Percentiles rank a stretch among this genome's conserved stretches.
phyloP scores from a whole-genome alignment of 2,113 vertebrate species.

The Chiloscyllium plagiosum region DNA sequence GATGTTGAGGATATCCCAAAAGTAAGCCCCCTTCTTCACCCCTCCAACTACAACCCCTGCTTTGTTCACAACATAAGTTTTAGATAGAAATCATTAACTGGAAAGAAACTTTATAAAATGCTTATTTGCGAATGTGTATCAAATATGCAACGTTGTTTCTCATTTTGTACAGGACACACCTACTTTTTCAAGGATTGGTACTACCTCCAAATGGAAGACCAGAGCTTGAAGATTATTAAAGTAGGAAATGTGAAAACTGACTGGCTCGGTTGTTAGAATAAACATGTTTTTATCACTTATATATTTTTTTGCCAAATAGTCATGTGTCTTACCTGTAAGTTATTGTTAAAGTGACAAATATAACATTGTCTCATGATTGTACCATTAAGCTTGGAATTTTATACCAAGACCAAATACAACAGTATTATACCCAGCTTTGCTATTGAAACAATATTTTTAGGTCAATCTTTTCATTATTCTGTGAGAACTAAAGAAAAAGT shows the following conservation, averaged over 20 bases:
- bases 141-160: conserved; percentile 33
- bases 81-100: background rate
- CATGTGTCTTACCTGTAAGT: conserved; percentile 41
- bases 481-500: conserved; percentile 55
- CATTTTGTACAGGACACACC: conserved; percentile 70
- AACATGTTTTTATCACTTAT: conserved; percentile 45
- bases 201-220: conserved; percentile 91
- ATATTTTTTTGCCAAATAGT: conserved; percentile 43
- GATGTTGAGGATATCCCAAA: background rate
- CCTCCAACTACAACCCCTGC: background rate
- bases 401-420: conserved; percentile 2
- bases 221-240: conserved; percentile 88
- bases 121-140: background rate
- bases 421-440: conserved; percentile 34
- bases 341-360: conserved; percentile 3
- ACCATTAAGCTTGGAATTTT: conserved; percentile 18
- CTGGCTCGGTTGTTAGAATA: conserved; percentile 86
- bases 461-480: conserved; percentile 50
- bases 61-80: background rate
- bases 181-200: conserved; percentile 93
- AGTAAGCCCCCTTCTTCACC: background rate
- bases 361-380: background rate
- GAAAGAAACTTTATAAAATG: background rate
- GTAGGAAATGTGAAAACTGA: conserved; percentile 87
- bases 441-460: conserved; percentile 42